phyloP scores from a whole-genome alignment of 23 tunicate species.

The Trididemnum nubilum region DNA sequence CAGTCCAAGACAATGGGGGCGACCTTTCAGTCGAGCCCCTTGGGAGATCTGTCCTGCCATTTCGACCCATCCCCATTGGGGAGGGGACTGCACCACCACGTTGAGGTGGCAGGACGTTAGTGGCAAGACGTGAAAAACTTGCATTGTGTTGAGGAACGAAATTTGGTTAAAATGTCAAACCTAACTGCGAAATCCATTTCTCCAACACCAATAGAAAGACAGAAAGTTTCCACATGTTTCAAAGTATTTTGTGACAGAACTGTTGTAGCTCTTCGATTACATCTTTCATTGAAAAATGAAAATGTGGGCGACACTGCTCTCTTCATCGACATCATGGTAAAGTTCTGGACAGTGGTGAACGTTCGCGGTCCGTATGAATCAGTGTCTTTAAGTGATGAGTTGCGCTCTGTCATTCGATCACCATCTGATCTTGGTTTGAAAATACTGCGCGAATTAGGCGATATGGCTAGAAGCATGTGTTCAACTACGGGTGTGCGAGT shows the following conservation, averaged over 20 bases:
- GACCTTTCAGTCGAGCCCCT: no score
- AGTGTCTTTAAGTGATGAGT: not conserved
- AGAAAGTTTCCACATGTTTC: not conserved
- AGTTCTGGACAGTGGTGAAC: constrained; percentile 5
- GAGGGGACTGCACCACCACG: no score
- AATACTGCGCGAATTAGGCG: not conserved
- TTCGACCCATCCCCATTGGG: no score
- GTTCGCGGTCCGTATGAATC: not conserved
- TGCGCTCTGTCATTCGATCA: not conserved
- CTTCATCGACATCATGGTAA: no score
- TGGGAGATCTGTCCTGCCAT: no score
- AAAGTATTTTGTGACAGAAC: no score
- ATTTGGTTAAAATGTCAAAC: constrained; percentile 1
- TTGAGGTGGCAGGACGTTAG: no score
- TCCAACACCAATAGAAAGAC: not conserved
- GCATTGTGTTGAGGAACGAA: not conserved
- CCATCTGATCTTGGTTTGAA: not conserved
- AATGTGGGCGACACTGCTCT: not conserved
- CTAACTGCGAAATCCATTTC: not conserved
- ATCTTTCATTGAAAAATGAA: not conserved
- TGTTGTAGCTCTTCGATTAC: not conserved
- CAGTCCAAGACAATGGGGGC: no score
- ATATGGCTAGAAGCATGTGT: not conserved
- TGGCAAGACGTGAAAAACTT: no score
- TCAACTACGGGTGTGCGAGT: no score